phyloP scores from a whole-genome alignment of 23 tunicate genomes.

The Oikopleura vanhoeffeni region DNA sequence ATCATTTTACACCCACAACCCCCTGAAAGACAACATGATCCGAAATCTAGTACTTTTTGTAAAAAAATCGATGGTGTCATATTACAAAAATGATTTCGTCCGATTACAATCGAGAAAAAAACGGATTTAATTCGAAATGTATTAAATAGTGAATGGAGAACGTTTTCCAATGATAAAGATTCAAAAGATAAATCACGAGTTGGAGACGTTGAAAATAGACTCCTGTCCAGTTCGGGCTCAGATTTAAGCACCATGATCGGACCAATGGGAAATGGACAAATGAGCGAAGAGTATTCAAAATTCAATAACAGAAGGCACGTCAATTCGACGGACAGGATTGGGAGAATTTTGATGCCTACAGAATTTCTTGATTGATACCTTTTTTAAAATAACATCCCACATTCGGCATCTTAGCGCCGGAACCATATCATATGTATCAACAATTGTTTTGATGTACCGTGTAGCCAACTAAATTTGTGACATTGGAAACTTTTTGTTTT shows the following conservation, averaged over 20 bases:
- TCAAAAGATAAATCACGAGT: constrained; percentile 77
- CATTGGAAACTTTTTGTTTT: too few relatives aligned
- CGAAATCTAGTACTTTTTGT: constrained; percentile 51
- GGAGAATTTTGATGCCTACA: too few relatives aligned
- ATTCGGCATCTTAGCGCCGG: too few relatives aligned
- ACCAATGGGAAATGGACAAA: background rate
- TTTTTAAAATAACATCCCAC: too few relatives aligned
- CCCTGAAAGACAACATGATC: too few relatives aligned
- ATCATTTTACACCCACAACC: too few relatives aligned
- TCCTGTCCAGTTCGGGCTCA: constrained; percentile 45
- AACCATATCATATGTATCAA: too few relatives aligned
- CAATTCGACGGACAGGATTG: background rate
- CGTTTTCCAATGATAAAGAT: constrained; percentile 81
- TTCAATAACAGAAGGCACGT: background rate
- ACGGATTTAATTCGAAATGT: too few relatives aligned
- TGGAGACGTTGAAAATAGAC: constrained; percentile 76
- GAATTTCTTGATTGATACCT: too few relatives aligned
- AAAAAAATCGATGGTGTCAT: constrained; percentile 82
- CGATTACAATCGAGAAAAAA: constrained; percentile 64
- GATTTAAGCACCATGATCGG: constrained; percentile 75
- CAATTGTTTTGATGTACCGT: too few relatives aligned
- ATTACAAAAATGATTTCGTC: constrained; percentile 64
- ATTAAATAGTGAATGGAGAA: constrained; percentile 94
- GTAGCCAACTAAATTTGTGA: too few relatives aligned
- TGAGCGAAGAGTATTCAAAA: background rate